phyloP scores from a whole-genome alignment of 2,113 vertebrate genomes.

The Cheirogaleus medius region DNA sequence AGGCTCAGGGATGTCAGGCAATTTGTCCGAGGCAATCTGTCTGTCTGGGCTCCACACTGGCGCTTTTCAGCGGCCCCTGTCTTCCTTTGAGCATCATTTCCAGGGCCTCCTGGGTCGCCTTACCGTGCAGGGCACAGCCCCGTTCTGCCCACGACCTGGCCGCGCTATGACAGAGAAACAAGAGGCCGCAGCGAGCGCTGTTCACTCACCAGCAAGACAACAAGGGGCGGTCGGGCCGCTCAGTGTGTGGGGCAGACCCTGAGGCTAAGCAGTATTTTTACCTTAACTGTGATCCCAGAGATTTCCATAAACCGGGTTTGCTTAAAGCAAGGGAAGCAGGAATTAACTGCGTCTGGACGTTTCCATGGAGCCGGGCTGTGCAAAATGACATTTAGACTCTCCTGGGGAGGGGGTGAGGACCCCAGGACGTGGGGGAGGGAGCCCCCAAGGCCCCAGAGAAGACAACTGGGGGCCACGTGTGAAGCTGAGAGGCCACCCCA shows the following conservation, averaged over 20 bases:
- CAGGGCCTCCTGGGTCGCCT: neutral
- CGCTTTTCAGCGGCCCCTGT: rapidly evolving
- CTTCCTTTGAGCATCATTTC: neutral
- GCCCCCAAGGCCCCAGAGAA: neutral
- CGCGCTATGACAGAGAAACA: neutral
- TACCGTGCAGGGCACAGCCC: neutral
- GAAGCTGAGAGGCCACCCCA: neutral
- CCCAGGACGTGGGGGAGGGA: neutral
- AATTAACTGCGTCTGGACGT: neutral
- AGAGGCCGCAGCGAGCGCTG: neutral
- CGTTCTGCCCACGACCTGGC: neutral
- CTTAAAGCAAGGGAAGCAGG: neutral
- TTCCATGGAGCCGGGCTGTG: constrained; percentile 11
- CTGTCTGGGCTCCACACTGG: neutral
- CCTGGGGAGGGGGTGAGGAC: neutral
- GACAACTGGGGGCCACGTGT: neutral
- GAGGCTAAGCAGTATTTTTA: neutral
- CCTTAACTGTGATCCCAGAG: neutral
- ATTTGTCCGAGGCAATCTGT: neutral
- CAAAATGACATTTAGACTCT: neutral
- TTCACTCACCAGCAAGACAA: neutral
- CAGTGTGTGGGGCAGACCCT: neutral
- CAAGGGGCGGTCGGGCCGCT: no score
- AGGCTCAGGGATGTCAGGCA: neutral
- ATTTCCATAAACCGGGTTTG: neutral